phyloP scores from a whole-genome alignment of 2,888 invertebrate genomes.

The Ctenicera cuprea region DNA sequence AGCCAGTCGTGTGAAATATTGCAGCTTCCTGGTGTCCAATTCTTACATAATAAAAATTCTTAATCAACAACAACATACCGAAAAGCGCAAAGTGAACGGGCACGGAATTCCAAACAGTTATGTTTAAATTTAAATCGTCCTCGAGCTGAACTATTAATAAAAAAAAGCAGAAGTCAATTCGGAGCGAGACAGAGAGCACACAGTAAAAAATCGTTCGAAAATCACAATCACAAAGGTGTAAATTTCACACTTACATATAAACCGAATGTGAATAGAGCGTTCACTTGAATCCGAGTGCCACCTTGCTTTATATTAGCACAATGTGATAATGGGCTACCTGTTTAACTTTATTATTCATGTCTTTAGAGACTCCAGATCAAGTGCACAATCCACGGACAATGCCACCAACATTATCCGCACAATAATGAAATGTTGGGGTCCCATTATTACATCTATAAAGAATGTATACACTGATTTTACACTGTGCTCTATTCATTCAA shows the following conservation, averaged over 20 bases:
- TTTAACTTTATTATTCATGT: conserved; percentile 71
- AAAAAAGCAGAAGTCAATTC: not conserved
- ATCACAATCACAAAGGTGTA: conserved; percentile 55
- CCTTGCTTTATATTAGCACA: conserved; percentile 69
- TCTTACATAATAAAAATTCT: not conserved
- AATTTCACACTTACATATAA: conserved; percentile 60
- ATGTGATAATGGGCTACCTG: conserved; percentile 70
- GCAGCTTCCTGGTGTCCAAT: no score
- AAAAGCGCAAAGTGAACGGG: not conserved
- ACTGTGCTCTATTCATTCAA: conserved; percentile 60
- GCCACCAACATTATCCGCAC: conserved; percentile 70
- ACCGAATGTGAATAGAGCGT: conserved; percentile 53
- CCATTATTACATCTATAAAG: conserved; percentile 68
- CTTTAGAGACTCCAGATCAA: conserved; percentile 69
- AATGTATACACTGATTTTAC: conserved; percentile 69
- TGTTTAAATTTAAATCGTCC: not conserved
- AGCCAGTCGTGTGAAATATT: no score
- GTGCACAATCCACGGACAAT: conserved; percentile 71
- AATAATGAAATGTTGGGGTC: conserved; percentile 71
- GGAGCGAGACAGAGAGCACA: conserved; percentile 7
- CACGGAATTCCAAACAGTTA: not conserved
- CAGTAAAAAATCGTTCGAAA: conserved; percentile 31
- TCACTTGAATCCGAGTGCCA: conserved; percentile 63
- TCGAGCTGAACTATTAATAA: no score
- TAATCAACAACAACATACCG: not conserved